Percentiles rank a stretch among this genome's conserved stretches.
Conservation (phyloP, 2,797 vertebrate species). For the Picus viridis region DNA sequence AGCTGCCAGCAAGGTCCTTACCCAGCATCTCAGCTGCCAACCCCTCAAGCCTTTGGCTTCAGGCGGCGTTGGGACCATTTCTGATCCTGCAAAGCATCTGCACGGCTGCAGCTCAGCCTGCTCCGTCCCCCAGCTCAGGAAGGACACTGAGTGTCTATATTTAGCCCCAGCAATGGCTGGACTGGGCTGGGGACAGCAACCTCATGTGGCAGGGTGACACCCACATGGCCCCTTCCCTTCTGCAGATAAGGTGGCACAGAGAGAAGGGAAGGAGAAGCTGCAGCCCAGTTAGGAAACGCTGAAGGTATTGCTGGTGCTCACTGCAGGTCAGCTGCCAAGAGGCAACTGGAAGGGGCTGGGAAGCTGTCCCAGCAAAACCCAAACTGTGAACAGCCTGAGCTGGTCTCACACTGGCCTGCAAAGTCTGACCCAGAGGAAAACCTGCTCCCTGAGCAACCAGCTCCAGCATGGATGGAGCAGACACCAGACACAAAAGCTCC, state of each 20-base stretch:
- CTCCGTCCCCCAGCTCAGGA: neutral
- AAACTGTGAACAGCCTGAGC: neutral
- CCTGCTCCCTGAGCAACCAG: neutral
- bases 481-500: neutral
- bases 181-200: neutral
- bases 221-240: neutral
- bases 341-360: neutral
- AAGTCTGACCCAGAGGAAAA: neutral
- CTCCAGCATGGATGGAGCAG: accelerated
- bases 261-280: neutral
- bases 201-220: neutral
- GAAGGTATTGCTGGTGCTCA: neutral
- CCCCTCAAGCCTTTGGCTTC: neutral
- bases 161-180: neutral
- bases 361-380: conserved; percentile 25
- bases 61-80: neutral
- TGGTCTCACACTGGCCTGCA: neutral
- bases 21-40: neutral
- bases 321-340: neutral
- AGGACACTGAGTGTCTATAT: neutral
- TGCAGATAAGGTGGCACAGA: neutral
- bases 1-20: neutral
- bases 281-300: neutral
- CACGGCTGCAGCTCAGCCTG: neutral
- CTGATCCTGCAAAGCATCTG: neutral